phyloP scores from a whole-genome alignment of 2,797 vertebrate genomes.

The Notolepis coatsorum region DNA sequence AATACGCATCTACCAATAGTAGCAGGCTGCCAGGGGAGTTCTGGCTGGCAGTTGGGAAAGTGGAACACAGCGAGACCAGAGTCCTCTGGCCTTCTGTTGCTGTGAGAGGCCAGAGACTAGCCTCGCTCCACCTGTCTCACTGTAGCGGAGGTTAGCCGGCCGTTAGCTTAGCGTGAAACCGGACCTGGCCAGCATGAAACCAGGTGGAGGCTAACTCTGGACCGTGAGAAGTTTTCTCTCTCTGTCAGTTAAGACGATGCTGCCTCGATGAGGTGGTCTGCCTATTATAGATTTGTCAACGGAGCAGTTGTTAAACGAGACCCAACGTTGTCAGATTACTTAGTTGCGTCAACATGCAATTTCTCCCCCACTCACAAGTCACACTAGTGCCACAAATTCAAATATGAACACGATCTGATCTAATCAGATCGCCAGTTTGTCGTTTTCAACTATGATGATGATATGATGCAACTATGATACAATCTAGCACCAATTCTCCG shows the following conservation, averaged over 20 bases:
- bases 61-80: conserved; percentile 37
- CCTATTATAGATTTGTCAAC: conserved; percentile 74
- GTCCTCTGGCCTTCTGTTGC: conserved; percentile 34
- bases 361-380: too few species aligned
- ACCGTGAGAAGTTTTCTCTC: conserved; percentile 66
- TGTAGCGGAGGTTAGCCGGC: conserved; percentile 34
- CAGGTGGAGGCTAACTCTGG: conserved; percentile 74
- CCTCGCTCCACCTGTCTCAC: conserved; percentile 27
- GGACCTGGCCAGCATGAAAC: conserved; percentile 57
- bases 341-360: too few species aligned
- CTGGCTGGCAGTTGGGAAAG: conserved; percentile 51
- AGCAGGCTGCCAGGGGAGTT: conserved; percentile 31
- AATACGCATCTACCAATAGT: conserved; percentile 69
- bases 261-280: conserved; percentile 67
- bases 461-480: too few species aligned
- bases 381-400: too few species aligned
- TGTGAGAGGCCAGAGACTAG: conserved; percentile 1
- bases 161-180: conserved; percentile 67
- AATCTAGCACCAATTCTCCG: too few species aligned
- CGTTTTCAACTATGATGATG: too few species aligned
- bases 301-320: conserved; percentile 68
- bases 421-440: too few species aligned
- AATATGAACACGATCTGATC: too few species aligned
- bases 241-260: conserved; percentile 45
- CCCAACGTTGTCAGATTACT: too few species aligned